Conservation (phyloP, 2,113 vertebrate species). For the Gorsachius goisagi region DNA sequence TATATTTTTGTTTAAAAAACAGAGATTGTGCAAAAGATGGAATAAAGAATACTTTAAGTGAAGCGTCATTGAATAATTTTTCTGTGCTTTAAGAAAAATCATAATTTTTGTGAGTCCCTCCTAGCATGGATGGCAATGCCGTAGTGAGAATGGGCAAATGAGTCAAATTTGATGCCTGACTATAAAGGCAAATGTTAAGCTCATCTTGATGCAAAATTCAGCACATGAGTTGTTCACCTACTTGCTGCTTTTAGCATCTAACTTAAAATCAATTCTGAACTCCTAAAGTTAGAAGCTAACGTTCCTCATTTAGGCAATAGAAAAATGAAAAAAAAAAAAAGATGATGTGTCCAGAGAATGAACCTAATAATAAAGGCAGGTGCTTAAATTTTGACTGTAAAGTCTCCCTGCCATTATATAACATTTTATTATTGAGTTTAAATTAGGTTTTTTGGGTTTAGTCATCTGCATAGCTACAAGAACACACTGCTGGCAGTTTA, state of each 20-base stretch:
- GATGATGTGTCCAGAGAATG: neutral
- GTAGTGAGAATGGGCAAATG: neutral
- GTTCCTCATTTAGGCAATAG: neutral
- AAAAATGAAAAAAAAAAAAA: too few species aligned
- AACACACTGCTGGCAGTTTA: neutral
- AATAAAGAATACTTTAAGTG: neutral
- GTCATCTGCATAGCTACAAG: neutral
- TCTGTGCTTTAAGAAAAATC: neutral
- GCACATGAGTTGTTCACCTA: neutral
- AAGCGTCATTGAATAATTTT: neutral
- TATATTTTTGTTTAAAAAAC: neutral
- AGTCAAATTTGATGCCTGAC: neutral
- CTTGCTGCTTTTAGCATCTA: neutral
- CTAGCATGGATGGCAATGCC: rapidly evolving
- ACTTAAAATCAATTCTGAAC: neutral
- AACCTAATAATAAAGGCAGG: neutral
- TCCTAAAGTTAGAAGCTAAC: neutral
- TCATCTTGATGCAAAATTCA: neutral
- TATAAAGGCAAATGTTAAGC: neutral
- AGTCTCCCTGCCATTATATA: neutral
- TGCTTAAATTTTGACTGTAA: neutral
- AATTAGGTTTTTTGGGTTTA: neutral
- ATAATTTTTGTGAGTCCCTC: neutral
- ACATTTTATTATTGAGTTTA: neutral
- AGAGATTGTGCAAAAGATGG: neutral